Base-by-base conservation (phyloP, 2,888 invertebrate species). In the Physocephala rufipes region DNA sequence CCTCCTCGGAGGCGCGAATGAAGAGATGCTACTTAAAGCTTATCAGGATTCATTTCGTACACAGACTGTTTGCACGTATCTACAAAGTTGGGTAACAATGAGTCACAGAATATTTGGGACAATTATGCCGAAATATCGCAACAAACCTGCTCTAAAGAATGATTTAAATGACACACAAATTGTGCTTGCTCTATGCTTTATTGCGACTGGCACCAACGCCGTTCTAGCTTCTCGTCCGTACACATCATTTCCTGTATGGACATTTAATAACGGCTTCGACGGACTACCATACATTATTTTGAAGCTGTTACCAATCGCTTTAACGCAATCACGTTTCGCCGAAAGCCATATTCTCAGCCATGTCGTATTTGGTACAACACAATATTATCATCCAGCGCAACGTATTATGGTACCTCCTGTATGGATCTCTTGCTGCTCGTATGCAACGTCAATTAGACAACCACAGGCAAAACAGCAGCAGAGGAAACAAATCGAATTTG, bases 101-200 rank as follows among this genome's bases (percentile, higher is more conserved):
- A 66, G 64, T 2, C 71, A 78, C 61, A 78, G 80, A 0, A 74
- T 80, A 9, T 79, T 81, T 55, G 81, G 79, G 5, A 81, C 80
- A 16, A 77, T 82, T 19, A 76, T 78, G 76, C 81, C 82, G 1
- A 78, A 77, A 26, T 82, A 82, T 71, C 77, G 82, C 30, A 76
- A 77, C 51, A 80, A 80, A 36, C 74, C 77, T 13, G 77, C 80
- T 0, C 69, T 82, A 2, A 79, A 78, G 28, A 77, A 78, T 68
- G 76, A 78, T 62, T 69, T 82, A 0, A 79, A 81, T 66, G 80
- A 82, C 70, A 77, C 77, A 0, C 81, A 82, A 75, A 79, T 82
- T 59, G 78, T 82, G 7, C 63, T 82, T 62, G 79, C 77, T 0
- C 68, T 82, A 0, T 82, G 82, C 53, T 78, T 76, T 47, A 72